Evolutionary conservation across 2,888 invertebrate species (phyloP).

Genomic region (Scaptomyza polygonia): DNA sequence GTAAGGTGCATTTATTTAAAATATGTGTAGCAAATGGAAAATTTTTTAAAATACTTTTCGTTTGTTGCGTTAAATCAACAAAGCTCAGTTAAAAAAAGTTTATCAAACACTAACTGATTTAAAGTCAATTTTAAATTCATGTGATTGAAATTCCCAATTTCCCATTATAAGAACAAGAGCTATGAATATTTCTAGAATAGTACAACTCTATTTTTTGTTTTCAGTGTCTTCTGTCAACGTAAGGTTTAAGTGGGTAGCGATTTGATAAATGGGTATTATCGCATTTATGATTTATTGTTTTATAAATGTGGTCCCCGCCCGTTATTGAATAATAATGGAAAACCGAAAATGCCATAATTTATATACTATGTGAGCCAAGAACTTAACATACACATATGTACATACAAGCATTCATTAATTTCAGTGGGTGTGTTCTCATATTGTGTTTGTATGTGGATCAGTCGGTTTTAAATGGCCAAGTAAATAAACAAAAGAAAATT

Average conservation of each 20-base stretch:
- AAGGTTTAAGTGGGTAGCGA: constrained; percentile 23
- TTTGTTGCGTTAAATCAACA: no score
- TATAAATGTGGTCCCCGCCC: constrained; percentile 57
- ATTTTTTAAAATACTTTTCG: no score
- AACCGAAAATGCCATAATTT: constrained; percentile 61
- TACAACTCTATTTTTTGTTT: not conserved
- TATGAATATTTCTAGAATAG: not conserved
- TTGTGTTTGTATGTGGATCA: constrained; percentile 71
- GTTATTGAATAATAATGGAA: constrained; percentile 54
- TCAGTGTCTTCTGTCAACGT: constrained; percentile 24
- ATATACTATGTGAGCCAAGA: constrained; percentile 59
- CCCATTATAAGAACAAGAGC: not conserved
- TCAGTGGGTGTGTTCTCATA: constrained; percentile 1
- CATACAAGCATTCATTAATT: constrained; percentile 4
- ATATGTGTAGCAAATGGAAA: no score
- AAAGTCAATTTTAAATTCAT: no score
- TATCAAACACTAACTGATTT: not conserved
- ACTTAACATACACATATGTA: no score
- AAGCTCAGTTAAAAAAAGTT: not conserved
- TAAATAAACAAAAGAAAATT: constrained; percentile 75
- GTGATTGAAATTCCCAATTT: no score
- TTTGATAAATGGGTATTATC: constrained; percentile 72
- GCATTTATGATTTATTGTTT: constrained; percentile 66
- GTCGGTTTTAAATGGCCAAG: constrained; percentile 68
- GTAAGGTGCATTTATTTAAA: no score